These are phyloP conservation scores for Frankliniella fusca DNA, from an alignment of 2,888 invertebrate genomes.

Conservation along the genomic window DNA sequence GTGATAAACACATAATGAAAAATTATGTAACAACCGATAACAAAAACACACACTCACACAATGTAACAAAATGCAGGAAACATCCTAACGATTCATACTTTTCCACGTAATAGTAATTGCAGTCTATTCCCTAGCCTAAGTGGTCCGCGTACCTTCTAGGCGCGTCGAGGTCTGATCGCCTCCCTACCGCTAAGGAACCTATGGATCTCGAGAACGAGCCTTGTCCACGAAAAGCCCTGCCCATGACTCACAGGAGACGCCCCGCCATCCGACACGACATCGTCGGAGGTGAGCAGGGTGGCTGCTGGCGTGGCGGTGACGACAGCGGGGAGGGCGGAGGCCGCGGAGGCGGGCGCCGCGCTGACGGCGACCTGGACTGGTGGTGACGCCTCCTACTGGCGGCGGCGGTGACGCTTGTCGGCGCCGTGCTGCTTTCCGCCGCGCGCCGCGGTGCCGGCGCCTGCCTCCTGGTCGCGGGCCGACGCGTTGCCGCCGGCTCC, in stretches of 20 bases:
- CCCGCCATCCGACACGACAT: neutral
- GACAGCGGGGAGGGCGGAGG: neutral
- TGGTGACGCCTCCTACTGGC: neutral
- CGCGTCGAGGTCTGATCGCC: neutral
- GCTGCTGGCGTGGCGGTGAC: neutral
- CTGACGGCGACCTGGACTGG: neutral
- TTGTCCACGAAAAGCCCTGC: neutral
- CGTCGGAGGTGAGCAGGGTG: no score
- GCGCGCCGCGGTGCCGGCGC: neutral
- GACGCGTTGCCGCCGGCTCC: neutral
- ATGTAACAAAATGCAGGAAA: neutral
- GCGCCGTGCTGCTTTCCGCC: neutral
- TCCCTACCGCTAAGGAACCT: slow-evolving; percentile 1
- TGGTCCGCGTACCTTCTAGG: neutral
- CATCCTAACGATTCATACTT: neutral
- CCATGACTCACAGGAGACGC: neutral
- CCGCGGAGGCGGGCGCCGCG: neutral
- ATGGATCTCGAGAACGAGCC: slow-evolving; percentile 4
- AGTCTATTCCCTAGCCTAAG: neutral
- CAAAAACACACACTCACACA: neutral
- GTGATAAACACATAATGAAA: neutral
- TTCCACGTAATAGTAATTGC: neutral
- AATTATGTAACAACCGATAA: neutral
- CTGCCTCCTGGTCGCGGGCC: slow-evolving; percentile 1
- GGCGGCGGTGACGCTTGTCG: neutral